A percentile compares a stretch with the other conserved stretches of the same genome.
Conservation (phyloP, 1,140 invertebrate species). For the Drosophila repleta region DNA sequence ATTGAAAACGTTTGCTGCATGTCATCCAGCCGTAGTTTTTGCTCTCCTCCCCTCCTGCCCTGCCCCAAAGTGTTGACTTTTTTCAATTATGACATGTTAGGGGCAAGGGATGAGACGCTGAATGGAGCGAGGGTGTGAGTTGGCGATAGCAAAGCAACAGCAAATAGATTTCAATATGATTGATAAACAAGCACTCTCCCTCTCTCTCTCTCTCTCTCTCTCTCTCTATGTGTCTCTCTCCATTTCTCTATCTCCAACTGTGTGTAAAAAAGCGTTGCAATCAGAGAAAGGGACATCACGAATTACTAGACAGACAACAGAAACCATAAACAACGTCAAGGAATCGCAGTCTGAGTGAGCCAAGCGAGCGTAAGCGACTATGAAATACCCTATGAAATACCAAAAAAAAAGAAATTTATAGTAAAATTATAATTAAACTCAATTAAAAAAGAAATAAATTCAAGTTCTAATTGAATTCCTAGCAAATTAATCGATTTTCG, state of each 20-base stretch:
- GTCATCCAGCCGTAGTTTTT: neutral
- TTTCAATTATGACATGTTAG: constrained; percentile 58
- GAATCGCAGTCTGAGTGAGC: neutral
- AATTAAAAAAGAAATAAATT: too few relatives aligned
- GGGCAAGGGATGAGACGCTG: neutral
- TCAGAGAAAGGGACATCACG: constrained; percentile 65
- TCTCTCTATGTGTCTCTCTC: neutral
- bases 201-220: too few relatives aligned
- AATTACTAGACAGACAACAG: constrained; percentile 53
- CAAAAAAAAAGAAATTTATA: too few relatives aligned
- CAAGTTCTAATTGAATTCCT: too few relatives aligned
- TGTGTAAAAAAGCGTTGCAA: constrained; percentile 65
- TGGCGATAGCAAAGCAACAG: constrained; percentile 59
- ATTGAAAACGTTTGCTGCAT: neutral
- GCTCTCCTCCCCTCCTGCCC: neutral
- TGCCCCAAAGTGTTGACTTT: constrained; percentile 2
- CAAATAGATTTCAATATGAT: constrained; percentile 81
- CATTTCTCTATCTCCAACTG: constrained; percentile 1
- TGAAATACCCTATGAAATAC: neutral
- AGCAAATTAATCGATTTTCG: too few relatives aligned
- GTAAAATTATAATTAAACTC: too few relatives aligned
- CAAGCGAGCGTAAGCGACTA: neutral
- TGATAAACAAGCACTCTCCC: constrained; percentile 58
- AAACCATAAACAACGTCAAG: constrained; percentile 49
- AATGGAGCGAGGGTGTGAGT: constrained; percentile 1